These are phyloP conservation scores for Cryptus armator DNA, from an alignment of 2,888 invertebrate genomes.

Conservation along the genomic window DNA sequence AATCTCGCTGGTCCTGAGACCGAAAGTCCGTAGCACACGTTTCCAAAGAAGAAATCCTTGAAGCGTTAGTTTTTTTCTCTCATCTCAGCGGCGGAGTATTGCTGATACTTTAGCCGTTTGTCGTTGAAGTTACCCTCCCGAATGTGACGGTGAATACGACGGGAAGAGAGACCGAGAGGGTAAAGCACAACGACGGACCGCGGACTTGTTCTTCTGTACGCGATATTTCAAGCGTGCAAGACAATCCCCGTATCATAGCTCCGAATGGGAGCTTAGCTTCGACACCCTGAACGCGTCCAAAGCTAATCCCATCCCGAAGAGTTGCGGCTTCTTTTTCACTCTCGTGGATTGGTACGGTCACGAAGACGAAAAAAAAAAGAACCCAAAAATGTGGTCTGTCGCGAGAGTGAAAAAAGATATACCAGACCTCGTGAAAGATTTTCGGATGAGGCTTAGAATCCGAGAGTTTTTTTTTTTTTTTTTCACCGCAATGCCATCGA, in stretches of 20 bases:
- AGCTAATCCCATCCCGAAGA: slow-evolving; percentile 75
- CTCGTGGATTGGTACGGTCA: slow-evolving; percentile 33
- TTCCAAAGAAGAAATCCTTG: not conserved
- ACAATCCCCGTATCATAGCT: slow-evolving; percentile 82
- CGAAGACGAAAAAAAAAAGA: not conserved
- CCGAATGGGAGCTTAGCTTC: slow-evolving; percentile 77
- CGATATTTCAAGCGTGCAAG: slow-evolving; percentile 80
- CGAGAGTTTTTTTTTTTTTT: not conserved
- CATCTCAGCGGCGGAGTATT: not conserved
- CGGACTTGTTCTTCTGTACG: slow-evolving; percentile 31
- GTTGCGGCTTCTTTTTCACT: slow-evolving; percentile 73
- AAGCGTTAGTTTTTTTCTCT: not conserved
- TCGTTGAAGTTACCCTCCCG: not conserved
- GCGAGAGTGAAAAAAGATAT: slow-evolving; percentile 38
- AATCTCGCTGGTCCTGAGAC: slow-evolving; percentile 30
- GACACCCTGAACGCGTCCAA: slow-evolving; percentile 77
- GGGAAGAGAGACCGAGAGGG: no score
- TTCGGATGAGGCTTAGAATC: slow-evolving; percentile 15
- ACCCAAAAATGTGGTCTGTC: slow-evolving; percentile 47
- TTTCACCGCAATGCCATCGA: not conserved
- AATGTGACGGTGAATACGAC: slow-evolving; percentile 51
- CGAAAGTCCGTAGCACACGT: not conserved
- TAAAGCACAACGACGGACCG: not conserved
- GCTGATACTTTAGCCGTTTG: slow-evolving; percentile 9
- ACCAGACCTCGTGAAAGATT: slow-evolving; percentile 34